These are phyloP conservation scores for Rhinichthys klamathensis DNA, from an alignment of 2,113 vertebrate species.

Conservation along the genomic window DNA sequence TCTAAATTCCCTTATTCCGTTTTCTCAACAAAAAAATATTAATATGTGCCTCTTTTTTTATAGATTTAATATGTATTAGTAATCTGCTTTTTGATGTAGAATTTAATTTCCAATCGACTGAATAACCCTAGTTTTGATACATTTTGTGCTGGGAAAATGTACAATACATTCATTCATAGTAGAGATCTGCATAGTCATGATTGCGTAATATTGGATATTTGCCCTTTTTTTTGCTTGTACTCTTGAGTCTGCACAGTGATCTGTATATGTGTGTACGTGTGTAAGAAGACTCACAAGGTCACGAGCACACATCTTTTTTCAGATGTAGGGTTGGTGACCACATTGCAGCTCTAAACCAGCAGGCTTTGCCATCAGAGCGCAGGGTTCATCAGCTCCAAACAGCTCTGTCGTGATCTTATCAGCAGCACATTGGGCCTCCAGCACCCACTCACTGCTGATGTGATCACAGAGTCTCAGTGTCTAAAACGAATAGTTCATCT, in stretches of 20 bases:
- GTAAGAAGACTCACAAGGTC: constrained; percentile 7
- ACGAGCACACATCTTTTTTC: background rate
- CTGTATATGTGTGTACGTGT: background rate
- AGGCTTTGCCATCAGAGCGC: constrained; percentile 25
- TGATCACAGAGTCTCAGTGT: background rate
- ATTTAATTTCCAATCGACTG: background rate
- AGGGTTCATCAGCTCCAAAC: constrained; percentile 38
- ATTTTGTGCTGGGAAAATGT: background rate
- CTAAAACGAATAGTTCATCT: background rate
- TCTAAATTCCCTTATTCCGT: background rate
- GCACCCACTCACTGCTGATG: background rate
- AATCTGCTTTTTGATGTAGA: background rate
- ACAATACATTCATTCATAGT: background rate
- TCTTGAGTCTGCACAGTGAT: background rate
- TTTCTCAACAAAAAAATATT: background rate
- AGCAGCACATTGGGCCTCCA: constrained; percentile 37
- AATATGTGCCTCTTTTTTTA: background rate
- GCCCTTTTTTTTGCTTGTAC: background rate
- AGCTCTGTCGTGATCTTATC: constrained; percentile 54
- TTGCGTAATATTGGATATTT: background rate
- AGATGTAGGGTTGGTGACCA: background rate
- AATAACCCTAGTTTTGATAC: background rate
- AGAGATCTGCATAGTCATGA: background rate
- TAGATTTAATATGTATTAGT: background rate
- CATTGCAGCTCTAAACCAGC: background rate